A percentile compares a stretch with the other conserved stretches of the same genome.
These are phyloP conservation scores for Drosophila navojoa DNA, from an alignment of 1,140 invertebrate genomes.

Conservation along the genomic window DNA sequence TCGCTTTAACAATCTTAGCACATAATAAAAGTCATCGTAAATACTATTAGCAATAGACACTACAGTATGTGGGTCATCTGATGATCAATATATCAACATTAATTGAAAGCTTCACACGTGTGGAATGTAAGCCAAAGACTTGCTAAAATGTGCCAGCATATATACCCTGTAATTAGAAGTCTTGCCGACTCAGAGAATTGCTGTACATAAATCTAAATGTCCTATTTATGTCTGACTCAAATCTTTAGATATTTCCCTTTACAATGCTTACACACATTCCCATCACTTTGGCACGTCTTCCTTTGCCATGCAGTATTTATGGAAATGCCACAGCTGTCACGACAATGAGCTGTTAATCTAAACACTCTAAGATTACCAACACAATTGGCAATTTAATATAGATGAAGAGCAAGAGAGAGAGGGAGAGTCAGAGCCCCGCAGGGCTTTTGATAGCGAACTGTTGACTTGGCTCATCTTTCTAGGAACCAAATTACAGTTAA, in stretches of 20 bases:
- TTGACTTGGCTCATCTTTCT: constrained; percentile 46
- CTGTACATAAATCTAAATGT: too few relatives aligned
- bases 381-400: constrained; percentile 40
- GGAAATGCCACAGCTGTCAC: constrained; percentile 21
- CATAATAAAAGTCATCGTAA: constrained; percentile 56
- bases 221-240: too few relatives aligned
- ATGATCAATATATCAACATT: constrained; percentile 23
- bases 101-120: constrained; percentile 22
- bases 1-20: constrained; percentile 55
- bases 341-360: constrained; percentile 39
- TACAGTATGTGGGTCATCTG: constrained; percentile 61
- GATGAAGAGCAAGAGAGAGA: background rate
- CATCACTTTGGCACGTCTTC: background rate
- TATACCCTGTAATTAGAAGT: constrained; percentile 1
- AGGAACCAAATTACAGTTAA: constrained; percentile 32
- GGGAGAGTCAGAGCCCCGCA: constrained; percentile 6
- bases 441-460: constrained; percentile 9
- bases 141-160: background rate
- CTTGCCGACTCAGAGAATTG: too few relatives aligned
- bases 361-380: constrained; percentile 13
- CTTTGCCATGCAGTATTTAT: background rate
- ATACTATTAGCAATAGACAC: constrained; percentile 16
- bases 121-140: background rate
- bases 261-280: background rate
- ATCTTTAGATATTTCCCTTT: background rate